Evolutionary conservation across 2,888 invertebrate species (phyloP), one percentile per base, ranked within the genome.

Genomic region (Eristalis intricaria): DNA sequence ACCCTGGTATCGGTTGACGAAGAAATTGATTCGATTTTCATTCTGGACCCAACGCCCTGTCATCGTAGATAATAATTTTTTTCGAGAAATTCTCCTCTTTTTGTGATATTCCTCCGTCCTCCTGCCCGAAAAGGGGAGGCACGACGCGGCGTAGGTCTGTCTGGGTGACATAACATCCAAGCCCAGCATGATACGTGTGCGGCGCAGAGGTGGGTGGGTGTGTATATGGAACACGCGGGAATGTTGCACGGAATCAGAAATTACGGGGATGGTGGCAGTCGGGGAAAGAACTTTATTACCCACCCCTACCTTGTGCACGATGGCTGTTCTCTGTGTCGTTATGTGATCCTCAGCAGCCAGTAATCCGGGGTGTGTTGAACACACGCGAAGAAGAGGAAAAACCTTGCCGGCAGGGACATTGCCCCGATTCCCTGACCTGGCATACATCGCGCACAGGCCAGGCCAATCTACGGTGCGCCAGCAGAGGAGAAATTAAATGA

Each of bases 11-110:
- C 82, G 15, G 78, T 74, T 23, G 69, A 15, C 68, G 75, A 32
- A 74, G 71, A 83, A 83, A 83, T 83, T 86, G 79, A 86, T 86
- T 86, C 66, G 83, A 86, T 83, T 86, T 86, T 79, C 68, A 73
- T 73, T 73, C 73, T 23, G 23, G 32, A 35, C 29, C 50, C 35
- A 64, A 29, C 64, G 7, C 19, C 38, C 22, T 23, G 60, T 68
- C 73, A 74, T 71, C 26, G 71, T 19, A 83, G 75, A 83, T 79
- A 75, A 85, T 86, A 81, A 77, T 82, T 70, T 19, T 66, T 65
- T 86, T 79, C 61, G 60, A 69, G 70, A 43, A 64, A 26, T 35
- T 77, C 29, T 40, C 3, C 60, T 70, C 43, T 76, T 80, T 63
- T 68, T 65, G n/a, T 40, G 38, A 69, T 73, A 79, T 29, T 70